Percentiles rank a stretch among this genome's conserved stretches.
Conservation (phyloP, 2,113 vertebrate genomes). For the Eulemur rufifrons region DNA sequence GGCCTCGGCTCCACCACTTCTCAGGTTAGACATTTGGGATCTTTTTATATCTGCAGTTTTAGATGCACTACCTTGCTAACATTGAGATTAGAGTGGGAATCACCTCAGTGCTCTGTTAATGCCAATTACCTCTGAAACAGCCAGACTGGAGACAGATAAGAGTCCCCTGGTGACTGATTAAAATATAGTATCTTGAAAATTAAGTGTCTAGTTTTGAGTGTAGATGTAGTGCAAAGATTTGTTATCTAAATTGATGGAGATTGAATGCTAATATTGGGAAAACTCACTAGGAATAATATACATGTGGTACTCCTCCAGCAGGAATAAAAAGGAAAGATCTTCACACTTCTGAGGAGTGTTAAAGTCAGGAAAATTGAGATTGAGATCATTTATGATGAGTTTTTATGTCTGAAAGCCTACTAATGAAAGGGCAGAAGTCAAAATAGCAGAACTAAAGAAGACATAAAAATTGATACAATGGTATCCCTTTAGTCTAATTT, state of each 20-base stretch:
- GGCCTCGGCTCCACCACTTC: neutral
- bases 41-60: conserved; percentile 30
- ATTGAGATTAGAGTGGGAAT: conserved; percentile 39
- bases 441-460: conserved; percentile 45
- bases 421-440: neutral
- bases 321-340: conserved; percentile 38
- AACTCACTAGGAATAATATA: conserved; percentile 37
- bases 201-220: conserved; percentile 55
- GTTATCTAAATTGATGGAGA: conserved; percentile 48
- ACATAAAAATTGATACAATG: conserved; percentile 23
- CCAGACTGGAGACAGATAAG: conserved; percentile 51
- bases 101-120: conserved; percentile 29
- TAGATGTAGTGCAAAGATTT: conserved; percentile 25
- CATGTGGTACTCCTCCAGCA: neutral
- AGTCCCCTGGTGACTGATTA: conserved; percentile 57
- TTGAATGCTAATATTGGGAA: conserved; percentile 56
- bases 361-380: conserved; percentile 26
- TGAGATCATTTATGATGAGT: conserved; percentile 18
- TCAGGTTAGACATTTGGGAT: neutral
- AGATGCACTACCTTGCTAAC: neutral
- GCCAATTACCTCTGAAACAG: conserved; percentile 43
- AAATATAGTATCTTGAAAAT: conserved; percentile 66
- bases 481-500: neutral
- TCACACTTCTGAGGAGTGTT: neutral
- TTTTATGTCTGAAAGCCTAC: conserved; percentile 27